These are phyloP conservation scores for Heloderma charlesbogerti DNA, from an alignment of 2,113 vertebrate genomes.

Conservation along the genomic window DNA sequence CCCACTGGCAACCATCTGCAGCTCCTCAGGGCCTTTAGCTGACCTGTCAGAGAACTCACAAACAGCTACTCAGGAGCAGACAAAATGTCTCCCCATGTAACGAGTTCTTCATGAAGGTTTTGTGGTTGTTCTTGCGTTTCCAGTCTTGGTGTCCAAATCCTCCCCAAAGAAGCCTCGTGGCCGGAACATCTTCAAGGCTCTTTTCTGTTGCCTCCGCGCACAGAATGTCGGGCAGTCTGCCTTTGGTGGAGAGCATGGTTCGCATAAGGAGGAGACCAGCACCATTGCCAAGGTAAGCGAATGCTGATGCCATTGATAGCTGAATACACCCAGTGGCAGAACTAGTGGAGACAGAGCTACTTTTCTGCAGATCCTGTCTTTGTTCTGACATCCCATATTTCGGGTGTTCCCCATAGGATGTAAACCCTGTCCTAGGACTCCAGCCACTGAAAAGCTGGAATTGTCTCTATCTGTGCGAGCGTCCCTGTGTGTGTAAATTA, in stretches of 20 bases:
- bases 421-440: neutral
- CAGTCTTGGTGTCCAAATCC: slow-evolving; percentile 84
- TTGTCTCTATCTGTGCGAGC: neutral
- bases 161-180: slow-evolving; percentile 87
- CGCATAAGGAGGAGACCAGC: slow-evolving; percentile 83
- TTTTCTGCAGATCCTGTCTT: neutral
- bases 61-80: no score
- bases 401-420: neutral
- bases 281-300: slow-evolving; percentile 84
- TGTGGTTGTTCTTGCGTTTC: neutral
- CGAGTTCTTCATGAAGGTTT: neutral
- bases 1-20: neutral
- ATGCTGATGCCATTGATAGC: neutral
- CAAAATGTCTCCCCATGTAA: no score
- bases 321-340: neutral
- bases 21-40: neutral
- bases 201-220: slow-evolving; percentile 87
- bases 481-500: neutral
- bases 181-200: slow-evolving; percentile 86
- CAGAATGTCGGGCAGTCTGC: slow-evolving; percentile 83
- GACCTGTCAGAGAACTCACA: neutral
- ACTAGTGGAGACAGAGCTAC: neutral
- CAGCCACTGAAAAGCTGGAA: neutral
- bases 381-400: neutral
- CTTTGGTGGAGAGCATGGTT: slow-evolving; percentile 79